Evolutionary conservation across 2,888 invertebrate genomes (phyloP), one percentile per base, ranked within the genome.

Genomic region (Eupeodes latifasciatus): DNA sequence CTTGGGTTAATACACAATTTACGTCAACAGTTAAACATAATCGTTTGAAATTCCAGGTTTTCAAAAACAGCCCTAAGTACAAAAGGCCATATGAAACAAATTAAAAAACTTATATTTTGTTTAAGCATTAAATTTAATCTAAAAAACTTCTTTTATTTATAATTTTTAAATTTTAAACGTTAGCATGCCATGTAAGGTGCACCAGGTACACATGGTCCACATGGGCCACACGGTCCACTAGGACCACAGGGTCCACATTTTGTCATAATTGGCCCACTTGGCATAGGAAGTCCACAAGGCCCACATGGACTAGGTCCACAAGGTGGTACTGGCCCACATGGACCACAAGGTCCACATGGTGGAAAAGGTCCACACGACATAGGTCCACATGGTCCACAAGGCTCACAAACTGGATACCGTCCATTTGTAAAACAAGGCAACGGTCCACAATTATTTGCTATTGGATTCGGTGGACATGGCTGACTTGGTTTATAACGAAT

Each of bases 401-500:
- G 91, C 53, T 91, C 91, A 69, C 91, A 91, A 44, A 91, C 67
- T 10, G 91, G 91, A 90, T 92, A 92, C 59, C 91, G 91, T 83
- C 90, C 91, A 14, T 91, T 90, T 9, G 91, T 91, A 66, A 91
- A 91, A 89, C 91, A 92, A 3, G 91, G 91, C 61, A 92, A 83
- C 5, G 92, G 91, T 2, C 91, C 91, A 78, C 90, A 90, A 1
- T 91, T 40, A 40, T 1, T 91, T 14, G 90, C 91, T 49, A 91
- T 91, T 1, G 92, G 91, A 53, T 91, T 91, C 3, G 92, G 92
- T 4, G 92, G 91, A 75, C 93, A 93, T 5, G 91, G 91, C 14
- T 90, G 90, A 78, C 91, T 92, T 0, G 91, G 91, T 72, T 91
- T 92, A 61, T 92, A 91, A 47, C 91, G 91, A 47, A 92, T 91